Percentiles rank a stretch among this genome's conserved stretches.
Conservation (phyloP, 2,888 invertebrate genomes). For the Tubulanus polymorphus region DNA sequence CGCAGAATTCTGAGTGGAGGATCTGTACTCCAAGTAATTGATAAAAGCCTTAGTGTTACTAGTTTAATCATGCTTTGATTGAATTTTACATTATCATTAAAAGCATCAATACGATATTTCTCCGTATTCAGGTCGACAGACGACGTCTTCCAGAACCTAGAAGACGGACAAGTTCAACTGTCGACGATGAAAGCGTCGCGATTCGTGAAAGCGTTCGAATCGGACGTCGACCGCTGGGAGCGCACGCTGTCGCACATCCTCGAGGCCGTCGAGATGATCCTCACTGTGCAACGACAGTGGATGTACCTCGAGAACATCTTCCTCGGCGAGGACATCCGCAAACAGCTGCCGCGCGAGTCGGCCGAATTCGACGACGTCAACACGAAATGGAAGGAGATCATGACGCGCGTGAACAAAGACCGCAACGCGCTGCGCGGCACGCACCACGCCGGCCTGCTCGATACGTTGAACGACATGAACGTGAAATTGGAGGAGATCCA, state of each 20-base stretch:
- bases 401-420: slow-evolving; percentile 53
- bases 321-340: slow-evolving; percentile 79
- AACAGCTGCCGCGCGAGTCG: slow-evolving; percentile 69
- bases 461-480: slow-evolving; percentile 69
- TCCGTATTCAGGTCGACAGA: slow-evolving; percentile 62
- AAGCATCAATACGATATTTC: no score
- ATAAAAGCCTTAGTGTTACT: no score
- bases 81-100: no score
- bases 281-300: slow-evolving; percentile 81
- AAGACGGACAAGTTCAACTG: slow-evolving; percentile 79
- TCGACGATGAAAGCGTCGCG: slow-evolving; percentile 81
- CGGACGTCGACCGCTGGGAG: slow-evolving; percentile 83
- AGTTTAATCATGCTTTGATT: no score
- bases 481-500: slow-evolving; percentile 75
- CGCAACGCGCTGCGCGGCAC: slow-evolving; percentile 53
- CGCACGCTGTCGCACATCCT: slow-evolving; percentile 74
- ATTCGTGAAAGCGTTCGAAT: slow-evolving; percentile 77
- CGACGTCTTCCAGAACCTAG: slow-evolving; percentile 72
- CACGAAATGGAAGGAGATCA: slow-evolving; percentile 68
- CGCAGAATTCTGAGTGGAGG: no score
- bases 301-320: slow-evolving; percentile 86
- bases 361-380: slow-evolving; percentile 71
- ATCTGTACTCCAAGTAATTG: no score
- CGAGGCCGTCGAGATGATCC: slow-evolving; percentile 74
- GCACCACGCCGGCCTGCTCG: slow-evolving; percentile 59